Conservation (phyloP, 2,797 vertebrate genomes). For the Danio jaintianensis region DNA sequence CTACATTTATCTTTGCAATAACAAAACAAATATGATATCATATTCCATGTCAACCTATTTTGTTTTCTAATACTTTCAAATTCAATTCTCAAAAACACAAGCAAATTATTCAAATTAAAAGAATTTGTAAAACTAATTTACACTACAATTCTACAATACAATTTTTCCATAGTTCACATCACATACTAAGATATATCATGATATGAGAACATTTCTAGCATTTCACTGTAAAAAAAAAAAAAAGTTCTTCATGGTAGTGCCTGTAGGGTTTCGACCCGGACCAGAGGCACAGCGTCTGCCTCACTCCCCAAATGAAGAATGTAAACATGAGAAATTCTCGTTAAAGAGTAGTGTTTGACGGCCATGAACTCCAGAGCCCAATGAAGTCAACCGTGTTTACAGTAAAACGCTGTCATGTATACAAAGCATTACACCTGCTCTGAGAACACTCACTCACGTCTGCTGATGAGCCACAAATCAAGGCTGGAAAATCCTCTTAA, state of each 20-base stretch:
- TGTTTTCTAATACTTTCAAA: too few relatives aligned
- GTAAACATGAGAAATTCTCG: conserved; percentile 82
- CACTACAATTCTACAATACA: not conserved
- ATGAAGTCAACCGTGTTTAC: conserved; percentile 70
- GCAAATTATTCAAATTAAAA: not conserved
- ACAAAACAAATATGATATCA: too few relatives aligned
- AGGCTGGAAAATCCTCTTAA: conserved; percentile 34
- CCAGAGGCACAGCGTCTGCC: conserved; percentile 37
- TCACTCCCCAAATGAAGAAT: conserved; percentile 81
- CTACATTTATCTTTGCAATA: too few relatives aligned
- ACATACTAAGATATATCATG: not conserved
- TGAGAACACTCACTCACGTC: conserved; percentile 33
- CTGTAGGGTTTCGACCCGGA: not conserved
- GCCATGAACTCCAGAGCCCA: conserved; percentile 73
- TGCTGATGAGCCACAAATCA: conserved; percentile 28
- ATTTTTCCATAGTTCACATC: not conserved
- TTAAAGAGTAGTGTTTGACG: conserved; percentile 74
- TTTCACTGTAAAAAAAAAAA: not conserved
- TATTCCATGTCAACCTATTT: too few relatives aligned
- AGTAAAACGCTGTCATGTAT: conserved; percentile 64
- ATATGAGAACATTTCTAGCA: not conserved
- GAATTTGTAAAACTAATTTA: not conserved
- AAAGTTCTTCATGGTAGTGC: conserved; percentile 10
- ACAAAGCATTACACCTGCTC: conserved; percentile 69
- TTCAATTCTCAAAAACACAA: conserved; percentile 1